Evolutionary conservation across 2,113 vertebrate genomes (phyloP).

Genomic region (Nicator chloris): DNA sequence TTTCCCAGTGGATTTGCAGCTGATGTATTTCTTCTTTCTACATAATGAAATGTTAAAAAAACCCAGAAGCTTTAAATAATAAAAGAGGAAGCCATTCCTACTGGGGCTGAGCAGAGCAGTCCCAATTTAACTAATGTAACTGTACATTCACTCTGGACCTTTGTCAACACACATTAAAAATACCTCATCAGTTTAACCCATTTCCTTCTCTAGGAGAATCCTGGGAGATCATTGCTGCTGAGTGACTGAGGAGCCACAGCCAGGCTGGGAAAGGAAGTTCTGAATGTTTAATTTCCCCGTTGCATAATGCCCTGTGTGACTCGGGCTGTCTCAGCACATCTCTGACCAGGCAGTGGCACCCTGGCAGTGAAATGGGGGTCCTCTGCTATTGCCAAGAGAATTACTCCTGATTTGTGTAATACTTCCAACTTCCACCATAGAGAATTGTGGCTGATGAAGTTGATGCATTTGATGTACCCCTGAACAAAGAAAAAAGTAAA

Average conservation of each 20-base stretch:
- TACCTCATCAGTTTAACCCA: constrained; percentile 52
- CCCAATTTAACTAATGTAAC: background rate
- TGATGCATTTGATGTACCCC: background rate
- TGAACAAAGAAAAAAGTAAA: background rate
- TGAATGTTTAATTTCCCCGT: background rate
- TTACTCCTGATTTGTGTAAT: background rate
- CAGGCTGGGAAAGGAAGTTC: background rate
- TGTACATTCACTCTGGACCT: constrained; percentile 14
- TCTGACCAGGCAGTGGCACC: background rate
- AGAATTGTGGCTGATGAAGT: background rate
- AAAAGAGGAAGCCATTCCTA: background rate
- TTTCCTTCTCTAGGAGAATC: constrained; percentile 5
- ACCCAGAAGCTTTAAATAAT: constrained; percentile 27
- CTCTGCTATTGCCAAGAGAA: background rate
- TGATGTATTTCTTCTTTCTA: background rate
- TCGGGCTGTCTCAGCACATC: background rate
- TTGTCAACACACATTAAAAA: constrained; percentile 66
- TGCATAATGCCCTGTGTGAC: background rate
- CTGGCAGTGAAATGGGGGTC: background rate
- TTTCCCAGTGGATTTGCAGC: background rate
- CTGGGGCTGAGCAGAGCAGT: background rate
- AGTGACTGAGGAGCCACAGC: background rate
- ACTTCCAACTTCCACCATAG: background rate
- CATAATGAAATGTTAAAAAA: background rate
- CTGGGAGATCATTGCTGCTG: background rate